These are phyloP conservation scores for Drosophila saltans DNA, from an alignment of 1,140 invertebrate species.

Conservation along the genomic window DNA sequence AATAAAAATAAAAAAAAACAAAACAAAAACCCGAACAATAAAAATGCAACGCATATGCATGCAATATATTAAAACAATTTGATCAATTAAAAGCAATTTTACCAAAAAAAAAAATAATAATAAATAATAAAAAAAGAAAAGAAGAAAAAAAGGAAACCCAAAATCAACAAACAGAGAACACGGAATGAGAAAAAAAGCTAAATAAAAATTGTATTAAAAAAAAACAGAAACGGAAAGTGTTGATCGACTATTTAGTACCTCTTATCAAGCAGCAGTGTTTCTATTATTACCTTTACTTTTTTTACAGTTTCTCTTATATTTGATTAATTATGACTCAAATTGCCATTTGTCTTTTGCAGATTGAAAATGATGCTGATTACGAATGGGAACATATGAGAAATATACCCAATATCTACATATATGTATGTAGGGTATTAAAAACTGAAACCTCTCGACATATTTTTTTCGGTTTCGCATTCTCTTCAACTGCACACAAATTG, in stretches of 20 bases:
- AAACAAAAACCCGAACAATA: conserved; percentile 14
- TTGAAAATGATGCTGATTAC: neutral
- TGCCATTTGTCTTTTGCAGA: too few relatives aligned
- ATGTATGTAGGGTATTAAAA: conserved; percentile 9
- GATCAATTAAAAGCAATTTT: conserved; percentile 73
- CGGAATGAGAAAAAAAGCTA: conserved; percentile 10
- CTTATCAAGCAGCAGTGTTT: too few relatives aligned
- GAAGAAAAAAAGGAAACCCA: conserved; percentile 21
- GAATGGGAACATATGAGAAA: too few relatives aligned
- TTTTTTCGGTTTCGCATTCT: conserved; percentile 27
- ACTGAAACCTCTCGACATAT: conserved; percentile 37
- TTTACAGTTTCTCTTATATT: too few relatives aligned
- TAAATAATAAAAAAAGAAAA: conserved; percentile 19
- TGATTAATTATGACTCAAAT: too few relatives aligned
- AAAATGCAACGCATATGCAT: conserved; percentile 33
- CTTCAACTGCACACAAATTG: conserved; percentile 48
- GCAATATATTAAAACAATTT: conserved; percentile 66
- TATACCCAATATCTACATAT: too few relatives aligned
- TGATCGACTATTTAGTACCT: too few relatives aligned
- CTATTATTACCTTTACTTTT: too few relatives aligned
- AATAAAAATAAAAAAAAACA: neutral
- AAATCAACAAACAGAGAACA: conserved; percentile 14
- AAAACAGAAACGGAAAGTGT: neutral
- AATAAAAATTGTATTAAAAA: conserved; percentile 25
- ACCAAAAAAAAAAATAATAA: conserved; percentile 20